These are phyloP conservation scores for Platysteira castanea DNA, from an alignment of 2,113 vertebrate species.

Conservation along the genomic window DNA sequence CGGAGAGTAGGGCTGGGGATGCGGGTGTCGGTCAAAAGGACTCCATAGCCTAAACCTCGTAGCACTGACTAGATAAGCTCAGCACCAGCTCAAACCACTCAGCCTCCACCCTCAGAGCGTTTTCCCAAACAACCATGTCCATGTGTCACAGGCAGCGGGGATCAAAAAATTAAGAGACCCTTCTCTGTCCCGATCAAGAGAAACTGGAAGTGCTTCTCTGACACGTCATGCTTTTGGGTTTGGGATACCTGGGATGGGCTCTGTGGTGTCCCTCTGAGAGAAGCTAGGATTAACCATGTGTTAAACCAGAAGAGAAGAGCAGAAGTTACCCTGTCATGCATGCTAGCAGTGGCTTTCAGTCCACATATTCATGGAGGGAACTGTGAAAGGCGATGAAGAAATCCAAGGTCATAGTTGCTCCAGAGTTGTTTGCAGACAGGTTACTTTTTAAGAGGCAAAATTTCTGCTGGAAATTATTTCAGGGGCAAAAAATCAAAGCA, in stretches of 20 bases:
- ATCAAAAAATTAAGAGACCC: fast-evolving
- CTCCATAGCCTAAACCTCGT: not conserved
- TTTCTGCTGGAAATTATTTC: not conserved
- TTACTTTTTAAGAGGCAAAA: not conserved
- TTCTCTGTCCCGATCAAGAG: fast-evolving
- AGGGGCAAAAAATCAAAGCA: not conserved
- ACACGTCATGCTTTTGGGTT: fast-evolving
- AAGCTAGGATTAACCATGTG: fast-evolving
- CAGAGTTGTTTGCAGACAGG: not conserved
- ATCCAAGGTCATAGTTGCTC: not conserved
- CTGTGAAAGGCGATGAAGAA: not conserved
- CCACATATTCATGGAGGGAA: not conserved
- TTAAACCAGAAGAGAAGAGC: not conserved
- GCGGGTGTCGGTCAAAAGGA: not conserved
- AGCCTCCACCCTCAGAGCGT: fast-evolving
- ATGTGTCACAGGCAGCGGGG: not conserved
- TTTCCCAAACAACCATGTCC: fast-evolving
- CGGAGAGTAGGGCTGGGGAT: not conserved
- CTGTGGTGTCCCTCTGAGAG: not conserved
- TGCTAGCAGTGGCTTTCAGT: not conserved
- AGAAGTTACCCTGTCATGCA: not conserved
- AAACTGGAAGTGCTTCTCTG: not conserved
- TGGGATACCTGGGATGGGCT: not conserved
- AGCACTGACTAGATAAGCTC: fast-evolving
- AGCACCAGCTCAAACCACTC: fast-evolving